Evolutionary conservation across 2,888 invertebrate genomes (phyloP), one percentile per base, ranked within the genome.

Genomic region (Notocelia uddmanniana): DNA sequence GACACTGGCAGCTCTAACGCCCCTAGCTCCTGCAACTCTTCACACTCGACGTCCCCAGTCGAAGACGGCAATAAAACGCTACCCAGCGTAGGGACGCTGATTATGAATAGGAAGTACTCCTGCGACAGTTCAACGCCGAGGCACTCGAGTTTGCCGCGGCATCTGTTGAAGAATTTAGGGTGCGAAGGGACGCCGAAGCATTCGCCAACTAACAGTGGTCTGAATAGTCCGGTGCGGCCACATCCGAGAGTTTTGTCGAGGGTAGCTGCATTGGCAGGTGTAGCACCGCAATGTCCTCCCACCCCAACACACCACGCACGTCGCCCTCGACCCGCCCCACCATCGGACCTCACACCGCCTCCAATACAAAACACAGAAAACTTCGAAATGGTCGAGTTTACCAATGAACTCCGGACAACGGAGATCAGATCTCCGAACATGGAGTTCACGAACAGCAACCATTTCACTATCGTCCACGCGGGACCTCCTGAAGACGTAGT

Each of bases 221-320:
- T 54, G 21, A 64, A 80, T 9, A 93, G 93, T 80, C 93, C 93
- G 0, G 79, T 92, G 54, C 86, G 95, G 69, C 96, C 96, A 21
- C 96, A 96, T 77, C 96, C 96, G 2, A 91, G 96, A 74, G 94
- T 95, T 1, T 79, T 96, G 23, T 94, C 95, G 6, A 90, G 96
- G 62, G 95, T 96, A 41, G 94, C 94, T 0, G 94, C 94, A 45
- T 87, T 95, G 59, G 93, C 94, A n/a, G 94, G 96, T 0, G 82
- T 89, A 60, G 92, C 94, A 54, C 95, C 96, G 0, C 95, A 97
- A 75, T 97, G 97, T 82, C 97, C 97, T 3, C 98, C 98, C 0
- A 98, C 98, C 0, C 98, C 98, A 0, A 98, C 97, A 0, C 98
- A 98, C 87, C 97, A 97, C 82, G 97, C 97, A 0, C 94, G 97